These are phyloP conservation scores for Dermolepida albohirtum DNA, from an alignment of 2,888 invertebrate genomes.

Conservation along the genomic window DNA sequence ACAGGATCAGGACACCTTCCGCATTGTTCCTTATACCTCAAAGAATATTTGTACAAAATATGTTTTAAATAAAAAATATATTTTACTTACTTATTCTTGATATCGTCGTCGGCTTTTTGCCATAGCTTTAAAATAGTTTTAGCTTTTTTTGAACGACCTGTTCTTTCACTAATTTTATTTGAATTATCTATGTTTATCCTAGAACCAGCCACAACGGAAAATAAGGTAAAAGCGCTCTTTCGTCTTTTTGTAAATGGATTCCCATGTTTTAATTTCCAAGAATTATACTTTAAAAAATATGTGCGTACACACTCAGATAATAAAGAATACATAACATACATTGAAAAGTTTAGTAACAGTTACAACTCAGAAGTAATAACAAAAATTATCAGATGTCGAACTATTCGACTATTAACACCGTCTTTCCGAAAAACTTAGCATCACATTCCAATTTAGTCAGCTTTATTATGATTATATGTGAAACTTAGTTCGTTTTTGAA, in stretches of 20 bases:
- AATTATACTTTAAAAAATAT: constrained; percentile 61
- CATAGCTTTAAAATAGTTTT: constrained; percentile 76
- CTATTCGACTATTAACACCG: no score
- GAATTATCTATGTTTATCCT: constrained; percentile 66
- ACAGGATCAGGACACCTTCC: constrained; percentile 80
- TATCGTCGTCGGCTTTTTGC: constrained; percentile 72
- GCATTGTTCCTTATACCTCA: constrained; percentile 53
- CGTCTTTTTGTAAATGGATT: constrained; percentile 65
- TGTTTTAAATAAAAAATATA: background rate
- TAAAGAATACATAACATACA: no score
- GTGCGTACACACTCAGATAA: background rate
- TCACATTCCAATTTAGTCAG: no score
- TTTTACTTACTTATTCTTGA: constrained; percentile 66
- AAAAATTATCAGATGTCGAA: no score
- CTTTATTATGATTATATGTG: no score
- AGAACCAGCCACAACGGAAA: constrained; percentile 68
- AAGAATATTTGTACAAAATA: background rate
- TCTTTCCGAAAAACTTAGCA: no score
- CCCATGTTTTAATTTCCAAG: constrained; percentile 73
- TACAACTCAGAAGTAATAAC: no score
- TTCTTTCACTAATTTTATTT: constrained; percentile 65
- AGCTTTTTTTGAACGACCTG: constrained; percentile 72
- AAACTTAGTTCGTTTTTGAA: no score
- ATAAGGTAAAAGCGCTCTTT: constrained; percentile 72
- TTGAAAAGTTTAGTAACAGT: no score